These are phyloP conservation scores for Cisticola juncidis DNA, from an alignment of 2,113 vertebrate genomes.

Conservation along the genomic window DNA sequence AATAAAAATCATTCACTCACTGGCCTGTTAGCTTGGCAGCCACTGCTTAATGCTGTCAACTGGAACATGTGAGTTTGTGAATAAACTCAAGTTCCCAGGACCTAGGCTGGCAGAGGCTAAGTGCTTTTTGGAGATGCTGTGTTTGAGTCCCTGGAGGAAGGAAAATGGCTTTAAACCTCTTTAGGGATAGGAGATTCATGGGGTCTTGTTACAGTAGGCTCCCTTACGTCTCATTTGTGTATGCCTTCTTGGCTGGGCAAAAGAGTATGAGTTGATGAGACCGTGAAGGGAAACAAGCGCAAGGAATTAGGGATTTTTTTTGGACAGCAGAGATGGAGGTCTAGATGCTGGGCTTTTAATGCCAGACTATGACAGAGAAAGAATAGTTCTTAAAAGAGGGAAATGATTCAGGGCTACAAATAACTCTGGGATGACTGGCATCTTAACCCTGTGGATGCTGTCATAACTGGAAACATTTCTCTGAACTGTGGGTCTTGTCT, in stretches of 20 bases:
- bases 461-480: neutral
- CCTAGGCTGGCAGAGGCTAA: slow-evolving; percentile 65
- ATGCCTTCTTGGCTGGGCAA: neutral
- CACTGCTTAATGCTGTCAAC: slow-evolving; percentile 40
- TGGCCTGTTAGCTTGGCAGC: slow-evolving; percentile 53
- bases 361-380: neutral
- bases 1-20: slow-evolving; percentile 31
- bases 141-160: slow-evolving; percentile 8
- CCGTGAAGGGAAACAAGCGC: neutral
- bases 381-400: neutral
- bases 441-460: neutral
- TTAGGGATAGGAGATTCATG: slow-evolving; percentile 7
- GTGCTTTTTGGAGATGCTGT: slow-evolving; percentile 36
- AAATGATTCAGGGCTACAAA: neutral
- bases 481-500: neutral
- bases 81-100: slow-evolving; percentile 70
- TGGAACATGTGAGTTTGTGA: slow-evolving; percentile 64
- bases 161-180: slow-evolving; percentile 31
- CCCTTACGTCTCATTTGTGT: slow-evolving; percentile 3
- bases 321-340: neutral
- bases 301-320: neutral
- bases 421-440: neutral
- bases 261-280: neutral
- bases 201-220: neutral
- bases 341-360: neutral